Base-by-base conservation (phyloP, 2,113 vertebrate genomes). In the Aspidoscelis tigris region DNA sequence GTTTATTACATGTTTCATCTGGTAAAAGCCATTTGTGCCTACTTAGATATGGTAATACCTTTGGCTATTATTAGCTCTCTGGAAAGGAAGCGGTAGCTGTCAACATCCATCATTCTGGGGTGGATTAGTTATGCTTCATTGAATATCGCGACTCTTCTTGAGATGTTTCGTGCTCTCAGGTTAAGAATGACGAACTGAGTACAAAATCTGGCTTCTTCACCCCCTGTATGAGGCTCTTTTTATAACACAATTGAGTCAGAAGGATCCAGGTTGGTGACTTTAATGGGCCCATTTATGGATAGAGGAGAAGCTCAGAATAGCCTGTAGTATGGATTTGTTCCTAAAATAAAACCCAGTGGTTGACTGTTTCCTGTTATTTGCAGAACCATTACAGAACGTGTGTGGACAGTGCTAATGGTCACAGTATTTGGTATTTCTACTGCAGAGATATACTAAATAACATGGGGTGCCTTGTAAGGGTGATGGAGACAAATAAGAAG, bases 11-110 rank as follows among this genome's bases (percentile, higher is more conserved):
- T 0, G 11, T 26, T 69, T 24, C 5, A n/a, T 1, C 21, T 65
- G 41, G 58, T 84, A 1, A 1, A 68, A 16, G 53, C 33, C 55
- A 47, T 9, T 0, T 2, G 0, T 1, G 44, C 8, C 44, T 0
- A 0, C 61, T 47, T 66, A 1, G 6, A 0, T 65, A 0, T 1
- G 2, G 66, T 0, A 0, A 2, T 0, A 47, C 0, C 66, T 75
- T 69, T 0, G 18, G 50, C 18, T 16, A 0, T 24, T n/a, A 43
- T 20, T n/a, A 2, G 72, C n/a, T 16, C 9, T 0, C 11, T 65
- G 61, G 3, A 2, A 0, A 44, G 39, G 0, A 80, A 73, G 53
- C 43, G 82, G 33, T 5, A 47, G 3, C 0, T 22, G 78, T 24
- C 7, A 73, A 24, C 26, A 6, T 68, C 58, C 26, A 11, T 39